Evolutionary conservation across 2,888 invertebrate species (phyloP), one percentile per base, ranked within the genome.

Genomic region (Eristalinus aeneus): DNA sequence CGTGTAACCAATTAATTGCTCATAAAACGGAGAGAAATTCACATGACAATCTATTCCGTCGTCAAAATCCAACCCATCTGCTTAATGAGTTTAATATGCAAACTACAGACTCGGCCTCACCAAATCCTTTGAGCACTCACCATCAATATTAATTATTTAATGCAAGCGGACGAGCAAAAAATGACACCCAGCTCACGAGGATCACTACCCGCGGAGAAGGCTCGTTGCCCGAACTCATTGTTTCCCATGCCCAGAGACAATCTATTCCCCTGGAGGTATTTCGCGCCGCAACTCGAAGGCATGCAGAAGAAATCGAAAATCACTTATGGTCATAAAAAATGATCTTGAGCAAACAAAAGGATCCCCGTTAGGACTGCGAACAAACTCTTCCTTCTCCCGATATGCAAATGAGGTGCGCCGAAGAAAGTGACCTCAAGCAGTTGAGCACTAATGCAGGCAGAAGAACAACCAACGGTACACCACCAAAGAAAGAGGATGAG

Each of bases 211-310:
- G 39, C 78, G 71, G 23, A 58, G 39, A 34, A n/a, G n/a, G 22
- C 46, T 34, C 60, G 34, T 67, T 68, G 69, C 56, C 84, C 65
- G 31, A 58, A 22, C 10, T 72, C 77, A 82, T 86, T 86, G 86
- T 86, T 86, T 86, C 86, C 86, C 86, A 86, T 82, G 86, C 77
- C 87, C 65, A 72, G 72, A 83, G 71, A 84, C 85, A 81, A 81
- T 85, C 74, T 83, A 88, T 87, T 82, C 88, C 81, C 87, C 87
- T 74, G 83, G 80, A 80, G 88, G 89, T 88, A 88, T 89, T 88
- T 88, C 72, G 77, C 71, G 68, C 79, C 86, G 80, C 82, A 84
- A 87, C 88, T 88, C 88, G 77, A 53, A 60, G 39, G 34, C 46
- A 69, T 27, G 61, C 46, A 34, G 68, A 77, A 82, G 77, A 82